phyloP scores from a whole-genome alignment of 2,797 vertebrate species.

The Danio jaintianensis region DNA sequence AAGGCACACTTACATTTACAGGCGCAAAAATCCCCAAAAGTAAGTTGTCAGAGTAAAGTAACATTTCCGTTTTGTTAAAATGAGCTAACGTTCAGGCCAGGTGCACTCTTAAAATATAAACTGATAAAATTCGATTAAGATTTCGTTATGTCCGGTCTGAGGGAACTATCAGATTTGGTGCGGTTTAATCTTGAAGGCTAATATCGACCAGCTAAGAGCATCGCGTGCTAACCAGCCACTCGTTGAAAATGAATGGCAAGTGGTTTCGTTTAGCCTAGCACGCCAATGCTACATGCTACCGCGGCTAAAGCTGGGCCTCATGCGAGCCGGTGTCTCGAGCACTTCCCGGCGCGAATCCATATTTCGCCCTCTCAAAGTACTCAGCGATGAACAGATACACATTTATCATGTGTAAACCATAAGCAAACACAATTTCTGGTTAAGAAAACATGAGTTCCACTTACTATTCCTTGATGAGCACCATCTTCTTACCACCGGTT shows the following conservation, averaged over 20 bases:
- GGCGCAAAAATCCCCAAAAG: not conserved
- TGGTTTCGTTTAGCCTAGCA: not conserved
- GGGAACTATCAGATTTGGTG: conserved; percentile 23
- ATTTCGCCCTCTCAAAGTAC: not conserved
- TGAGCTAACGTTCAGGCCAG: not conserved
- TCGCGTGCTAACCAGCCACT: not conserved
- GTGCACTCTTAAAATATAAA: not conserved
- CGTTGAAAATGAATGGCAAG: conserved; percentile 9
- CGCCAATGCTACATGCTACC: conserved; percentile 10
- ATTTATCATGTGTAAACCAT: not conserved
- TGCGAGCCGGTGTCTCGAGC: conserved; percentile 15
- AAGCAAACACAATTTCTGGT: not conserved
- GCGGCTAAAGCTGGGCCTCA: conserved; percentile 33
- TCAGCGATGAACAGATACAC: not conserved
- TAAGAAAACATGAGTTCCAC: conserved; percentile 72
- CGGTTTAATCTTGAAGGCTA: conserved; percentile 31
- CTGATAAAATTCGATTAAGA: not conserved
- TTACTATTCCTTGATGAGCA: conserved; percentile 98
- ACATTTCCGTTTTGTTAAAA: not conserved
- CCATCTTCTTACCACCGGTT: conserved; percentile 87
- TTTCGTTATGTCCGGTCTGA: not conserved
- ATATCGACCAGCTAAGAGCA: conserved; percentile 1
- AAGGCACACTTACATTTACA: not conserved
- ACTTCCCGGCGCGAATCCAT: not conserved
- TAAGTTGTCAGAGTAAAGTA: not conserved